Evolutionary conservation across 2,888 invertebrate genomes (phyloP), one percentile per base, ranked within the genome.

Genomic region (Euplexia lucipara): DNA sequence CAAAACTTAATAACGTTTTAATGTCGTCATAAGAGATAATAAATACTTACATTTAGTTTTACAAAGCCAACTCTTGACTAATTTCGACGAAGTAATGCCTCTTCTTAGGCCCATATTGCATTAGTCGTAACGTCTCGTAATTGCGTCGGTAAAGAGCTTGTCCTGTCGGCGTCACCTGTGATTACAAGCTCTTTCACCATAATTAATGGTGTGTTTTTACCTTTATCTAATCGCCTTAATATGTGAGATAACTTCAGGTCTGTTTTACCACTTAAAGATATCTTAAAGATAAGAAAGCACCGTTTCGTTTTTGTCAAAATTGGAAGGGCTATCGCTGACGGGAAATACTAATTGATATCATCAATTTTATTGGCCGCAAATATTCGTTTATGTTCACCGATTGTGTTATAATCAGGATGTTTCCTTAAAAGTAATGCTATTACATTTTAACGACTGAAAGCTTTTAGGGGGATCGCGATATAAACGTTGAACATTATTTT

Each of bases 261-360:
- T 75, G 78, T 79, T 82, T 73, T 70, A 82, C 72, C 82, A 82
- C 81, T 81, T 71, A 75, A 41, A 77, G 56, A 75, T 75, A 81
- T 82, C 78, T 72, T 16, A 0, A 5, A 57, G 77, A 79, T 79
- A 78, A 77, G 35, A 42, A 54, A 52, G 45, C 45, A 49, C 39
- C 37, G 68, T 64, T 60, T 47, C 52, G 26, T 69, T 79, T 68
- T 53, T 62, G 54, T 63, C 57, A 69, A 49, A 54, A 58, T 32
- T 60, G 18, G 41, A 61, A 60, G 59, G 45, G 51, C 35, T 68
- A 68, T 79, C 76, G 22, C 22, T 60, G 62, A 53, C 49, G 44
- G 65, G 70, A 70, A 59, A 14, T 53, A 71, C 70, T 70, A 77
- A 81, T 81, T 82, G 69, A 53, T 66, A 7, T 59, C 44, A 72